Conservation (phyloP, 2,797 vertebrate species). For the Poeciliopsis infans region DNA sequence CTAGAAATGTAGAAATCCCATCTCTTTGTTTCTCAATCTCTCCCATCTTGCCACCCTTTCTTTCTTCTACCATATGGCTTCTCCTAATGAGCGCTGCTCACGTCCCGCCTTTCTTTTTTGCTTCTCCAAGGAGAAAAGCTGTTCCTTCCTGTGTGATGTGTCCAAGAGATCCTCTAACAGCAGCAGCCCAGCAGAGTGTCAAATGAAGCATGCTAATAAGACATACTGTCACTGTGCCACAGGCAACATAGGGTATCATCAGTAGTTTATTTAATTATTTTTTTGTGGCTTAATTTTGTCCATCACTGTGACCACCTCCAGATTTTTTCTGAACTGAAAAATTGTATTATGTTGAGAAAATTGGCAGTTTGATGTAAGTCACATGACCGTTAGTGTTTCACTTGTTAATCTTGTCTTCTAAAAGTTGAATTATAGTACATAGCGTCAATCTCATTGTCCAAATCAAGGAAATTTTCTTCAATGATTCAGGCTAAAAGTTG, state of each 20-base stretch:
- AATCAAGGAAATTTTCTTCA: neutral
- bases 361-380: neutral
- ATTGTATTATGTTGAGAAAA: neutral
- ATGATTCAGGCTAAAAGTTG: neutral
- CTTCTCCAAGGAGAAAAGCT: constrained; percentile 57
- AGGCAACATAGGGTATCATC: constrained; percentile 44
- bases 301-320: neutral
- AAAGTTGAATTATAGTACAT: neutral
- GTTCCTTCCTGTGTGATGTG: constrained; percentile 56
- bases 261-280: constrained; percentile 13
- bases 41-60: constrained; percentile 1
- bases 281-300: constrained; percentile 1
- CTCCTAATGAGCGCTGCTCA: constrained; percentile 69
- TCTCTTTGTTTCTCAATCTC: constrained; percentile 23
- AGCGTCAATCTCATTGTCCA: neutral
- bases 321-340: neutral
- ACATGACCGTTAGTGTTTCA: neutral
- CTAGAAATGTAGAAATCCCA: constrained; percentile 13
- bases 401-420: neutral
- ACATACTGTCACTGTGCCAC: constrained; percentile 51
- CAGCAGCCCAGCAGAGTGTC: constrained; percentile 57
- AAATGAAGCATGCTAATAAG: constrained; percentile 62
- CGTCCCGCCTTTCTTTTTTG: constrained; percentile 58
- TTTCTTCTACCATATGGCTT: constrained; percentile 69
- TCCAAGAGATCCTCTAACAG: constrained; percentile 59